phyloP scores from a whole-genome alignment of 2,797 vertebrate species.

The Paratrypauchen microcephalus region DNA sequence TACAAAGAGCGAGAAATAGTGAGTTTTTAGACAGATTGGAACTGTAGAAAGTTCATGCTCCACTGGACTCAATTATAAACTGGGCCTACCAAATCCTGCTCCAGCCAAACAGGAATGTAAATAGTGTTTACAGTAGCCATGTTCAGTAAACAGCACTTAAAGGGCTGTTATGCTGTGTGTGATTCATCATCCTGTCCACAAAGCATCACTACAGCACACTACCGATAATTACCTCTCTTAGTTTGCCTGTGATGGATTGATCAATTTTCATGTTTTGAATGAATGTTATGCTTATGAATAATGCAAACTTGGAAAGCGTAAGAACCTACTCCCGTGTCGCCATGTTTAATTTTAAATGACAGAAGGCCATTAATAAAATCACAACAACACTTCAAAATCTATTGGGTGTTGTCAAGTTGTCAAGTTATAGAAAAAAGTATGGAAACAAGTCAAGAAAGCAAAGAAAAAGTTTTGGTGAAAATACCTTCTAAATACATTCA shows the following conservation, averaged over 20 bases:
- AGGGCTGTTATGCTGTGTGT: slow-evolving; percentile 58
- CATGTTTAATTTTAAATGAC: background rate
- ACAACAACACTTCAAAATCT: background rate
- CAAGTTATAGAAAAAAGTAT: background rate
- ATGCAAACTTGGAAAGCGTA: background rate
- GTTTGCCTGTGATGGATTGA: slow-evolving; percentile 48
- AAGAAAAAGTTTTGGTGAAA: background rate
- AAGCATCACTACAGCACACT: slow-evolving; percentile 39
- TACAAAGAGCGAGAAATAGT: slow-evolving; percentile 62
- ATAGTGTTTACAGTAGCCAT: slow-evolving; percentile 68
- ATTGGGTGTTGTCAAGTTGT: background rate
- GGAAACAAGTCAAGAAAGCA: background rate
- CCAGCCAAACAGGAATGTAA: slow-evolving; percentile 61
- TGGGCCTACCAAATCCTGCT: slow-evolving; percentile 60
- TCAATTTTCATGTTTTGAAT: slow-evolving; percentile 26
- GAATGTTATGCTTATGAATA: slow-evolving; percentile 3
- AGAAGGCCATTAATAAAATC: background rate
- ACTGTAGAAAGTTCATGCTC: slow-evolving; percentile 74
- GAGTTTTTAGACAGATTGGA: slow-evolving; percentile 70
- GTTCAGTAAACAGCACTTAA: slow-evolving; percentile 65
- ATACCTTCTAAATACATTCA: no score
- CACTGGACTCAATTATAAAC: slow-evolving; percentile 78
- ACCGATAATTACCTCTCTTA: slow-evolving; percentile 47
- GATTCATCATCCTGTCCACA: slow-evolving; percentile 58
- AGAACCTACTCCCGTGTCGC: slow-evolving; percentile 15